phyloP scores from a whole-genome alignment of 2,797 vertebrate species.

The Mallotus villosus region DNA sequence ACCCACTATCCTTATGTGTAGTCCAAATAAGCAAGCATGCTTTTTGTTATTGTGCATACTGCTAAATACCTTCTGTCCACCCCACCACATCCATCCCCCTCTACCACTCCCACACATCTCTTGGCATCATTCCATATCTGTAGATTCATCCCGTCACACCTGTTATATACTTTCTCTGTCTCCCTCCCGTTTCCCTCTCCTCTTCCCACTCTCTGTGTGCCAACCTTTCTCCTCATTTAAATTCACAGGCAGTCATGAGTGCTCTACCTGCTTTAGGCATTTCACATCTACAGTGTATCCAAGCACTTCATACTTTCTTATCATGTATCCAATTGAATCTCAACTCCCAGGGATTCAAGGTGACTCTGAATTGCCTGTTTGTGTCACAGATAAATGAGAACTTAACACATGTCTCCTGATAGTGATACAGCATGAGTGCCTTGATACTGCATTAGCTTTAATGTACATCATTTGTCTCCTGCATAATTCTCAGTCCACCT shows the following conservation, averaged over 20 bases:
- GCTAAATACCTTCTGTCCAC: background rate
- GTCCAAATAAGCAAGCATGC: background rate
- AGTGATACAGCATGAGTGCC: background rate
- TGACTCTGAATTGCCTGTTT: conserved; percentile 22
- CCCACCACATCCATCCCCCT: conserved; percentile 19
- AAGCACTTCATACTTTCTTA: conserved; percentile 25
- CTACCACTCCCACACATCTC: conserved; percentile 45
- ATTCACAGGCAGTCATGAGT: conserved; percentile 57
- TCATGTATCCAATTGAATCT: background rate
- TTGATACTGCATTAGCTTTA: conserved; percentile 56
- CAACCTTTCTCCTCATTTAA: conserved; percentile 56
- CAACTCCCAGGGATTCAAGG: conserved; percentile 26
- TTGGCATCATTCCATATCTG: conserved; percentile 61
- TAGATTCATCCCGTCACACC: conserved; percentile 64
- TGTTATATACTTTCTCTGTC: conserved; percentile 64
- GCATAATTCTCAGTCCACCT: conserved; percentile 35
- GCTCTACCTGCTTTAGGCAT: conserved; percentile 55
- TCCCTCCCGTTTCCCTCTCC: conserved; percentile 11
- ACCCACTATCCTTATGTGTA: background rate
- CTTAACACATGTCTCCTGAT: conserved; percentile 13
- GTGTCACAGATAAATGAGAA: conserved; percentile 25
- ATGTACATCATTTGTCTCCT: conserved; percentile 44
- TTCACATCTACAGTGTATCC: conserved; percentile 39
- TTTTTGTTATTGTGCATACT: background rate
- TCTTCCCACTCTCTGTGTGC: conserved; percentile 37